phyloP scores from a whole-genome alignment of 2,113 vertebrate genomes.

The Excalfactoria chinensis region DNA sequence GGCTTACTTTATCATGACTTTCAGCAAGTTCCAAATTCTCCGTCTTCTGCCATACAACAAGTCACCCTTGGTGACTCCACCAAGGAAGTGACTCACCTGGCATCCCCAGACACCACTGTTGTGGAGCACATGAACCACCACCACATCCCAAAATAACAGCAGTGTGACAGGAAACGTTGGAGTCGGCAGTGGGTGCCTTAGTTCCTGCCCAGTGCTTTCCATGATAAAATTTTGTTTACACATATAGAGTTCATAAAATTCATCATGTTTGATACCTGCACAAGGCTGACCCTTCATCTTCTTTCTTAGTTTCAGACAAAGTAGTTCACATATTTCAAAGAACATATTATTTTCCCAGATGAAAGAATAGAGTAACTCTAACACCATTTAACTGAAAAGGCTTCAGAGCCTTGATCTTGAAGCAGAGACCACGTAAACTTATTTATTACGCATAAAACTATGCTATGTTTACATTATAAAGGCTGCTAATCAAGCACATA shows the following conservation, averaged over 20 bases:
- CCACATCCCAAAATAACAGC: neutral
- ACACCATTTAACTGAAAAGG: conserved; percentile 1
- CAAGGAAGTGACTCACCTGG: neutral
- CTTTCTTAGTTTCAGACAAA: conserved; percentile 8
- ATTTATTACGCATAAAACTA: conserved; percentile 47
- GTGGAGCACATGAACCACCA: neutral
- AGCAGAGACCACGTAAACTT: conserved; percentile 39
- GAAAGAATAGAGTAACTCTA: neutral
- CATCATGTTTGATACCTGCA: neutral
- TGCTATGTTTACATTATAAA: conserved; percentile 36
- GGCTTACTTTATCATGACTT: neutral
- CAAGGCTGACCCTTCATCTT: neutral
- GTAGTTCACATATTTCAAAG: neutral
- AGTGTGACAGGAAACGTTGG: neutral
- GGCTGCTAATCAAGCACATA: conserved; percentile 54
- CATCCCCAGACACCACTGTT: neutral
- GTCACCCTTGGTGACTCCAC: neutral
- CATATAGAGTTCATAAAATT: neutral
- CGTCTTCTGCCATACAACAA: neutral
- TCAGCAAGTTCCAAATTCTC: neutral
- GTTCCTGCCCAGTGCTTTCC: neutral
- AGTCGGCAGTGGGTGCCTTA: neutral
- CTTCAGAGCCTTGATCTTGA: conserved; percentile 36
- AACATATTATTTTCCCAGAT: neutral
- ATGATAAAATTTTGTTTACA: neutral